Evolutionary conservation across 2,797 vertebrate species (phyloP), one percentile per base, ranked within the genome.

Genomic region (Ciconia nigra): DNA sequence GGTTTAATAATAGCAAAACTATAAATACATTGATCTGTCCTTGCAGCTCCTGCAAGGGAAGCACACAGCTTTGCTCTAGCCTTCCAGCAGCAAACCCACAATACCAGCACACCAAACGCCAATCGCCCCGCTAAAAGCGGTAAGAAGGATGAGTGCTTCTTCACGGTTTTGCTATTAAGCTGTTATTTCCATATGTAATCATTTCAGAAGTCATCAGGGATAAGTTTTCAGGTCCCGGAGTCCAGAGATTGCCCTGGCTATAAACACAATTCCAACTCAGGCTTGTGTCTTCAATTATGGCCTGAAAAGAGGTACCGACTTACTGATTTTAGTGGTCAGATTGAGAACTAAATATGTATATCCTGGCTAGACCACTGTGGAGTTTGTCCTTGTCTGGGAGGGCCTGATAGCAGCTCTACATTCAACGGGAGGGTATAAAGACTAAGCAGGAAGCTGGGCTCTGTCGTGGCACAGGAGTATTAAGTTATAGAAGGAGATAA

Each of bases 401-500:
- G 42, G 28, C 28, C 29, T 3, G 33, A 24, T 5, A 66, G 85
- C 57, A 51, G 49, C 62, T 55, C 89, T 37, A 2, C 63, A 4
- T 25, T 25, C 65, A 33, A 21, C 2, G 0, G 59, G 35, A 58
- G 73, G 13, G 22, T 19, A 25, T 5, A n/a, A 51, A 87, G 72
- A 42, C 79, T 18, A 16, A 69, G 79, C 87, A 84, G 92, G 90
- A 87, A 90, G 83, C 61, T 9, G 31, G 67, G 57, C 67, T 25
- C 54, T 2, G 18, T 13, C 13, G 3, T 55, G 74, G 78, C 69
- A 59, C 13, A 2, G n/a, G 39, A 28, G 17, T 6, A 54, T 29
- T 5, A 46, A 92, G 46, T 52, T 66, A 39, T 2, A 88, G 92
- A 8, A 63, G 39, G 74, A 90, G 90, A 92, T 90, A 88, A 96